A percentile compares a stretch with the other conserved stretches of the same genome.
These are phyloP conservation scores for Atrichornis clamosus DNA, from an alignment of 2,113 vertebrate genomes.

Conservation along the genomic window DNA sequence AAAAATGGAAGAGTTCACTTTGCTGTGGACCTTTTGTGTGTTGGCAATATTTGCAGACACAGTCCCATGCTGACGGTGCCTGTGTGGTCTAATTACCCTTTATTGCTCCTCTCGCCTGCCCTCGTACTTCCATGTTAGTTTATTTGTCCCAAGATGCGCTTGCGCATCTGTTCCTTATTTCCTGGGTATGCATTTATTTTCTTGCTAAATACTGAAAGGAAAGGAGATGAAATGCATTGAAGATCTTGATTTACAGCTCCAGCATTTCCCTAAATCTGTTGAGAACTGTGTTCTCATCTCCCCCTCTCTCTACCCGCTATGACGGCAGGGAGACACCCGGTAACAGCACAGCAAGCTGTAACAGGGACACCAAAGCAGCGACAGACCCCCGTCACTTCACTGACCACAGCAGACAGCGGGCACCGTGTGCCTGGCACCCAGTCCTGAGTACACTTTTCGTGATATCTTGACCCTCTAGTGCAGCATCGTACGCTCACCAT, in stretches of 20 bases:
- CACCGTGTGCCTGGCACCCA: background rate
- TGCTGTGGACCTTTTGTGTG: background rate
- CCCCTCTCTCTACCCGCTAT: background rate
- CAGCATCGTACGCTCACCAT: background rate
- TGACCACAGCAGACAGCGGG: background rate
- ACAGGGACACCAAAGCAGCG: background rate
- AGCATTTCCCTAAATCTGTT: slow-evolving; percentile 8
- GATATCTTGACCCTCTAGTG: background rate
- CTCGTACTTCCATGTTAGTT: slow-evolving; percentile 6
- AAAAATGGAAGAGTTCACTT: background rate
- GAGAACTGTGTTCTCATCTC: background rate
- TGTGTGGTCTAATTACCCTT: slow-evolving; percentile 47
- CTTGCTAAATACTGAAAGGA: slow-evolving; percentile 2
- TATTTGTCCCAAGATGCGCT: background rate
- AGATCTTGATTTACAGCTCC: slow-evolving; percentile 44
- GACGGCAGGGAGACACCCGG: background rate
- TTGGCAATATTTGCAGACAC: background rate
- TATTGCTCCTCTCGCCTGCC: background rate
- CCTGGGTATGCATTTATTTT: slow-evolving; percentile 43
- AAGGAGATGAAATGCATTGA: slow-evolving; percentile 46
- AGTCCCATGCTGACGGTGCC: background rate
- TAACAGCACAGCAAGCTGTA: background rate
- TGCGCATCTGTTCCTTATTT: slow-evolving; percentile 51
- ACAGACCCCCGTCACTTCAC: background rate
- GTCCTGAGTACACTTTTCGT: background rate